phyloP scores from a whole-genome alignment of 2,113 vertebrate genomes.

The Vidua macroura region DNA sequence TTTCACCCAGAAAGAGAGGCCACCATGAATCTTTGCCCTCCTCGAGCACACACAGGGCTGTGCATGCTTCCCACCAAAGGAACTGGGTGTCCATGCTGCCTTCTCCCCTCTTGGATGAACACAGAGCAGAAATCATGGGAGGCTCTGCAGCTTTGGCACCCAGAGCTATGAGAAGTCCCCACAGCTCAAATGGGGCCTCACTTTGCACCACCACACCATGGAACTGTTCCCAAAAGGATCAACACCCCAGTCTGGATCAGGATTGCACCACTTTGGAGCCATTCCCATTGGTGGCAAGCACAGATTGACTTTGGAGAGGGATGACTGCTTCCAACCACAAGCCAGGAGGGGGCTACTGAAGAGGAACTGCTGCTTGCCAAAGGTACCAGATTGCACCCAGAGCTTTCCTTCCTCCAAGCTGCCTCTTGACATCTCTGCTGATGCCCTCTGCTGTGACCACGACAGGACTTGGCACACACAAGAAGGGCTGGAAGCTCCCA shows the following conservation, averaged over 20 bases:
- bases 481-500: not conserved
- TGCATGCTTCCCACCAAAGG: not conserved
- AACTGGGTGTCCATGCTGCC: fast-evolving
- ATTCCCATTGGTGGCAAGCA: fast-evolving
- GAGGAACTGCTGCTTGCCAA: conserved; percentile 1
- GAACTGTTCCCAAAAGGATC: not conserved
- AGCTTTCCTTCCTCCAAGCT: not conserved
- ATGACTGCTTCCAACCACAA: not conserved
- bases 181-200: fast-evolving
- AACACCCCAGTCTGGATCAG: fast-evolving
- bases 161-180: not conserved
- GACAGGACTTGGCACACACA: not conserved
- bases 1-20: not conserved
- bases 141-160: not conserved
- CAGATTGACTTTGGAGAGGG: not conserved
- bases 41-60: fast-evolving
- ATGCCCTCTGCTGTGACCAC: not conserved
- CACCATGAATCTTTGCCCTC: fast-evolving
- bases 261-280: fast-evolving
- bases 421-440: not conserved
- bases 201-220: fast-evolving
- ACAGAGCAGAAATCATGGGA: fast-evolving
- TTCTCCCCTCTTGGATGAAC: not conserved
- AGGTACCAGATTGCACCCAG: not conserved
- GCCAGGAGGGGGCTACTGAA: not conserved